Percentiles rank a stretch among this genome's conserved stretches.
Conservation (phyloP, 2,113 vertebrate genomes). For the Charina bottae region DNA sequence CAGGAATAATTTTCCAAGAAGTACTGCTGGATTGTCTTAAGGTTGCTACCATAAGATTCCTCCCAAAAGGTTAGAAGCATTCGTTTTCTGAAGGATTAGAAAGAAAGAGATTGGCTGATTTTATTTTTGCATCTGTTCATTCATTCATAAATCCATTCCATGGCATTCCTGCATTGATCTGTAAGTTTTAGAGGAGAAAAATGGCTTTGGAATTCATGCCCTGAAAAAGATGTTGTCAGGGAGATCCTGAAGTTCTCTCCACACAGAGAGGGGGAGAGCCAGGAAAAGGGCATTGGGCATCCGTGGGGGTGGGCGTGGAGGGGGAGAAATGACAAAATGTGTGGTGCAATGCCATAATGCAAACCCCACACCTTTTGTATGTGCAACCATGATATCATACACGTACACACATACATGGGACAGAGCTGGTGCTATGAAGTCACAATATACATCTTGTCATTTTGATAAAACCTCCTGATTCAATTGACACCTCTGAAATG, state of each 20-base stretch:
- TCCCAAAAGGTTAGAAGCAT: not conserved
- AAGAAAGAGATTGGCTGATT: not conserved
- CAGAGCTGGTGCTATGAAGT: too few species aligned
- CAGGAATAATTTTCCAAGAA: not conserved
- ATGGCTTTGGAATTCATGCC: not conserved
- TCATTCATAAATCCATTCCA: not conserved
- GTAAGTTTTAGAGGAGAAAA: not conserved
- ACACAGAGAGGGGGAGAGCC: not conserved
- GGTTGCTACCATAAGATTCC: not conserved
- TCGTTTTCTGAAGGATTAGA: not conserved
- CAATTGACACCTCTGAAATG: too few species aligned
- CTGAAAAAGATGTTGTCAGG: not conserved
- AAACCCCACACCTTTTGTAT: too few species aligned
- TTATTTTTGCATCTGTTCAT: not conserved
- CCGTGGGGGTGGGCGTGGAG: not conserved
- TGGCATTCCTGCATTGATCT: not conserved
- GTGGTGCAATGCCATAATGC: too few species aligned
- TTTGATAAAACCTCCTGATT: too few species aligned
- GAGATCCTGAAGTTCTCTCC: not conserved
- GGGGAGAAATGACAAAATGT: not conserved
- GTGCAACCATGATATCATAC: too few species aligned
- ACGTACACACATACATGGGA: too few species aligned
- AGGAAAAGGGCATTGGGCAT: not conserved
- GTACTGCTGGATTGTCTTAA: not conserved
- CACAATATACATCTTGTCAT: too few species aligned